Evolutionary conservation across 2,888 invertebrate genomes (phyloP).

Genomic region (Odontothrips loti): DNA sequence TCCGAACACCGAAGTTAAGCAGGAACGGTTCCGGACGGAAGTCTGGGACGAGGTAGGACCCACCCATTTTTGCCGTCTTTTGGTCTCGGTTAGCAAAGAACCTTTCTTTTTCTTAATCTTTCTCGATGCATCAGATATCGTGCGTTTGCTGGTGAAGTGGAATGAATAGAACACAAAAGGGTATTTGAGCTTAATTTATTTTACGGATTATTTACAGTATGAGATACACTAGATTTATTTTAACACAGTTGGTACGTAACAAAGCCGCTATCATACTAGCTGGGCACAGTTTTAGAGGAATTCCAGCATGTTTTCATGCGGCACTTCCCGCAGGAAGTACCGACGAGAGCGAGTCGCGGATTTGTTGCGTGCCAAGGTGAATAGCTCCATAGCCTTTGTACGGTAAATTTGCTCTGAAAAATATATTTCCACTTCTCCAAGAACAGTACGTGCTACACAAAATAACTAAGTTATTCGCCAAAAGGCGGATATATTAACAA

Average conservation of each 20-base stretch:
- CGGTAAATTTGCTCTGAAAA: constrained; percentile 17
- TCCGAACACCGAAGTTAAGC: too few relatives aligned
- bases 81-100: too few relatives aligned
- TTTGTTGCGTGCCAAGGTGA: constrained; percentile 11
- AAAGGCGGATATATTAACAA: constrained; percentile 3
- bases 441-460: constrained; percentile 2
- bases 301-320: background rate
- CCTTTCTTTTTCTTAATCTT: too few relatives aligned
- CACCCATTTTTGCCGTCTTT: too few relatives aligned
- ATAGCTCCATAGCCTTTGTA: constrained; percentile 5
- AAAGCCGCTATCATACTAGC: background rate
- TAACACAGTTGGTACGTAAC: constrained; percentile 13
- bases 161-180: background rate
- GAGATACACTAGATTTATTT: background rate
- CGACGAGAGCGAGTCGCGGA: background rate
- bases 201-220: constrained; percentile 5
- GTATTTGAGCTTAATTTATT: background rate
- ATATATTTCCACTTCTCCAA: background rate
- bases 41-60: too few relatives aligned
- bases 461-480: background rate
- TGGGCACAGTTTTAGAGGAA: background rate
- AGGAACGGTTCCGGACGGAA: too few relatives aligned
- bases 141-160: too few relatives aligned
- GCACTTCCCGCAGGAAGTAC: background rate
- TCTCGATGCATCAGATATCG: too few relatives aligned